Evolutionary conservation across 1,140 invertebrate genomes (phyloP), one percentile per base, ranked within the genome.

Genomic region (Coenobita brevimanus): DNA sequence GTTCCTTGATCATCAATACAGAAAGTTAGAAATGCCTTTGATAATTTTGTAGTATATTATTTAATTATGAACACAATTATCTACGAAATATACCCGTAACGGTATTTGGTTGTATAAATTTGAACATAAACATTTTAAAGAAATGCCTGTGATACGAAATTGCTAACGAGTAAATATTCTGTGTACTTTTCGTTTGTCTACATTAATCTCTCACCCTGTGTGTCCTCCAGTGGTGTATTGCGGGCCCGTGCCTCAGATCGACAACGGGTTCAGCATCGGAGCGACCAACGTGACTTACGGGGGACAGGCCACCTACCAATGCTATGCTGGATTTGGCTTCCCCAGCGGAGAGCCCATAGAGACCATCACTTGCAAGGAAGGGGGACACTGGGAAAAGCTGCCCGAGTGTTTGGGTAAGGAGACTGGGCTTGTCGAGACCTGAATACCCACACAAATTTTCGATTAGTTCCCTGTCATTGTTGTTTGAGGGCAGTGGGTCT

Each of bases 241-340:
- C 93, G 97, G 97, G 79, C 97, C 98, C 46, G 98, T 99, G 36
- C 98, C 98, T 82, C 98, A 99, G 94, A 99, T 99, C 84, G 97
- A 98, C 91, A 99, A 99, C 92, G 98, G 98, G 69, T 99, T 98
- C 92, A 98, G 98, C 0, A 98, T 98, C 92, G 97, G 96, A 71
- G 97, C 98, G 0, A 96, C 97, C 0, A 99, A 99, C 92, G 98
- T 99, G 2, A 99, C 98, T 0, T 99, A 97, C 50, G 54, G 57
- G 21, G 98, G 98, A 17, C 94, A 97, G 90, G 98, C 97, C 33
- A 98, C 97, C 89, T 99, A 99, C 92, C 97, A 98, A 91, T 99
- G 98, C 92, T 99, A 99, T 91, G 97, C 98, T 57, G 98, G 98
- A 46, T 99, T 99, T 92, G 97, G 96, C 81, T 99, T 99, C 91